Conservation (phyloP, 2,113 vertebrate species). For the Oxyruncus cristatus region DNA sequence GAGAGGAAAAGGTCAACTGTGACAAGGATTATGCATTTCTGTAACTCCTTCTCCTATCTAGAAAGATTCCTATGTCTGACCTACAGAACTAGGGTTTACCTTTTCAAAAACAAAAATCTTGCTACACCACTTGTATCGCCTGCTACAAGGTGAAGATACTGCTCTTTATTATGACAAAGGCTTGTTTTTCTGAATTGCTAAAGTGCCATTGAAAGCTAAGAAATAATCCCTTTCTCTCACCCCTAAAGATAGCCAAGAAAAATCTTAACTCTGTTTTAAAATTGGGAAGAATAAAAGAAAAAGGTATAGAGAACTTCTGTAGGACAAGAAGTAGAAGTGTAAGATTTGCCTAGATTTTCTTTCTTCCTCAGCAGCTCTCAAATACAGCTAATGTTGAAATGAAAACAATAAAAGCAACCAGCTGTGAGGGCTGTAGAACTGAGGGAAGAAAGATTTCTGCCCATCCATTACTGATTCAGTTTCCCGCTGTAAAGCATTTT, state of each 20-base stretch:
- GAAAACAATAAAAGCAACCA: background rate
- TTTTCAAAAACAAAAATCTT: background rate
- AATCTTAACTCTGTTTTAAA: background rate
- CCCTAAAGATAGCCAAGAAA: background rate
- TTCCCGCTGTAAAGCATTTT: background rate
- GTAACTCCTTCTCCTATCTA: background rate
- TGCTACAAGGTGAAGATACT: background rate
- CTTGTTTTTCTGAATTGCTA: background rate
- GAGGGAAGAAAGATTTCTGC: background rate
- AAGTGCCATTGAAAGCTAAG: background rate
- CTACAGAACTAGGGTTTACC: background rate
- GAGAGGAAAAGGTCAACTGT: constrained; percentile 4
- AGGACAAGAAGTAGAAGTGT: background rate
- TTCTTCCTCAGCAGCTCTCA: background rate
- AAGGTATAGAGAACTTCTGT: background rate
- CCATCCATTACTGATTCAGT: background rate
- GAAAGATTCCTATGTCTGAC: background rate
- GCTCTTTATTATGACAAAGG: background rate
- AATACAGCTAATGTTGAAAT: background rate
- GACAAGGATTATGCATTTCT: background rate
- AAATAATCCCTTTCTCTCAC: background rate
- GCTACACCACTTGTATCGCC: background rate
- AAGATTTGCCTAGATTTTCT: background rate
- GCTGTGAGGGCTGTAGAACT: background rate
- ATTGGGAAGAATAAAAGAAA: background rate